A percentile compares a stretch with the other conserved stretches of the same genome.
phyloP scores from a whole-genome alignment of 2,797 vertebrate genomes.

The Cirrhinus molitorella region DNA sequence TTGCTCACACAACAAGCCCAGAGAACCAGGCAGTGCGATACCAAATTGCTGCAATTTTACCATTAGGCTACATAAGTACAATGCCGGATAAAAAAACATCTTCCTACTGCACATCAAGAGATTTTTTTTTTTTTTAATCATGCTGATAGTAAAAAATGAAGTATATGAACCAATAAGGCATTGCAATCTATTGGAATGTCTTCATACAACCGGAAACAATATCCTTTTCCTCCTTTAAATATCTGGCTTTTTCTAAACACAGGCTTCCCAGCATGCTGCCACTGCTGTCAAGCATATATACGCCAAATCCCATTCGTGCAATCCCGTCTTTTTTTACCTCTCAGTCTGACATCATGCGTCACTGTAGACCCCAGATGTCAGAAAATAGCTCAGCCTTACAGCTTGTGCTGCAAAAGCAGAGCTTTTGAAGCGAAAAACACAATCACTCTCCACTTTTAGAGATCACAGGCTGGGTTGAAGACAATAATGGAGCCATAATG shows the following conservation, averaged over 20 bases:
- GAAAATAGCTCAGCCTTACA: constrained; percentile 1
- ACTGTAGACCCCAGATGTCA: constrained; percentile 7
- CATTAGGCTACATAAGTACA: constrained; percentile 1
- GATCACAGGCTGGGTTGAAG: neutral
- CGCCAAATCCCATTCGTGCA: neutral
- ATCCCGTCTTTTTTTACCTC: neutral
- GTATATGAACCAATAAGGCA: constrained; percentile 8
- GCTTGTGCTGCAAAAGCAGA: neutral
- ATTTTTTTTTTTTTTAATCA: neutral
- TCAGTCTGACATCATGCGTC: neutral
- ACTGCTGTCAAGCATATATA: neutral
- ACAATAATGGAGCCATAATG: constrained; percentile 3
- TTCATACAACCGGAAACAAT: neutral
- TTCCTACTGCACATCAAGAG: constrained; percentile 8
- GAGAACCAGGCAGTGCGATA: constrained; percentile 18
- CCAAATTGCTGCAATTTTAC: constrained; percentile 19
- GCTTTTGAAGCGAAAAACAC: neutral
- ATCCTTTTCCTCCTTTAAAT: neutral
- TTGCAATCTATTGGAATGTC: neutral
- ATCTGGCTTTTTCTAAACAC: neutral
- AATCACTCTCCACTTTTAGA: neutral
- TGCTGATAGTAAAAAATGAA: neutral
- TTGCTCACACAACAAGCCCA: constrained; percentile 26
- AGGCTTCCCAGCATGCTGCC: neutral
- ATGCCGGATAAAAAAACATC: neutral